Base-by-base conservation (phyloP, 2,888 invertebrate species). In the Sarcophaga carnaria region DNA sequence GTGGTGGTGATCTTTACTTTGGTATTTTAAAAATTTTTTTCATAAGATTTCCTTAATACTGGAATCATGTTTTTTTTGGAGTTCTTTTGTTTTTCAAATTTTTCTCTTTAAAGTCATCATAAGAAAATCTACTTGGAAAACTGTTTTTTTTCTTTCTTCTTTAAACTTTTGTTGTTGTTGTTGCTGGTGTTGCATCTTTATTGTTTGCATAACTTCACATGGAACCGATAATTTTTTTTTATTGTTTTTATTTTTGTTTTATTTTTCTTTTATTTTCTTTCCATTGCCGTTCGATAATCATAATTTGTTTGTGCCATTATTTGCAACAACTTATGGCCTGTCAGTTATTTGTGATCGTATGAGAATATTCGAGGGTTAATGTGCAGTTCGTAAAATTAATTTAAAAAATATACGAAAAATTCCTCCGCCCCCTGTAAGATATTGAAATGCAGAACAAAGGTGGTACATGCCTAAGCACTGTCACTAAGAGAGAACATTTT, bases 121-220 rank as follows among this genome's bases (percentile, higher is more conserved):
- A 47, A 25, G 20, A 70, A 64, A 75, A 17, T 27, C n/a, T 59
- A 10, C 17, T 54, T 14, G 54, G 17, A 54, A 75, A 64, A 10
- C 59, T 27, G 27, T 59, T 71, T 60, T n/a, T 69, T 27, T 69
- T 62, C 47, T 70, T 11, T 62, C 17, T 47, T 78, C n/a, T 0
- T 8, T 70, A 25, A 71, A 72, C 49, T 67, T 45, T 59, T 69
- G 54, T 66, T 64, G 54, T 54, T 80, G 49, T 64, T 76, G 66
- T 60, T 49, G 47, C 66, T 69, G 14, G n/a, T 83, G 63, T 63
- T 62, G 62, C 37, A n/a, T 37, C 66, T 54, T 74, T 81, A 69
- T 64, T 83, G 59, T 62, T 79, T 79, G 47, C 80, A 67, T 66
- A 76, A 60, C 67, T 75, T 75, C 62, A 25, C 37, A 67, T 82